Evolutionary conservation across 92 coral and sea anemone genomes (phyloP), one percentile per base, ranked within the genome.

Genomic region (Parazoanthus atlanticus): DNA sequence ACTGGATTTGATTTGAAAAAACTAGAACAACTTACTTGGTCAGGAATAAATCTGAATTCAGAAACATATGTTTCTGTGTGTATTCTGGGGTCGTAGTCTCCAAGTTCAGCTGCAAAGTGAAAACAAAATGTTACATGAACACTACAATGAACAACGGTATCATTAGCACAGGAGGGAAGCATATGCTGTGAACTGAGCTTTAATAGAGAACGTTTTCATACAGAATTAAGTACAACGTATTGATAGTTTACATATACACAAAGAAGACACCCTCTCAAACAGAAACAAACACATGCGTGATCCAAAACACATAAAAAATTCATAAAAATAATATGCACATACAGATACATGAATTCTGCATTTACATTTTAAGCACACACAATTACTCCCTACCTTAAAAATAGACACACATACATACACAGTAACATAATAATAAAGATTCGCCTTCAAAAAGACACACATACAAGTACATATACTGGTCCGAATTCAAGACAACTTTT

Each of bases 11-110:
- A 75, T 5, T 46, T 38, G 32, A 74, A 33, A 74, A 15, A 33
- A 31, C 40, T 16, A 31, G 23, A 73, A 36, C 1, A 8, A 74
- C 26, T 33, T 71, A 96, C 99, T 98, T 97, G 99, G 58, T 97
- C 96, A 70, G 98, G 98, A 72, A 97, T 82, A 78, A 97, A 92
- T 89, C 98, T 89, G 82, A 94, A 96, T 90, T 97, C 99, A 31
- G 95, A 93, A 31, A 95, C 96, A 70, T 97, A 97, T 23, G 93
- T 89, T 54, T 97, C 99, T 80, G 86, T 88, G 86, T 89, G 91
- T 40, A 91, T 75, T 89, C 91, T 90, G 6, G 99, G 91, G 64
- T 97, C 98, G 87, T 95, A 95, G 86, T 97, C 98, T 2, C 99
- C 99, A n/a, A 94, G 88, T 88, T 97, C 99, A 93, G 98, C 98